These are phyloP conservation scores for Calcarius lapponicus DNA, from an alignment of 2,797 vertebrate genomes.

Conservation along the genomic window DNA sequence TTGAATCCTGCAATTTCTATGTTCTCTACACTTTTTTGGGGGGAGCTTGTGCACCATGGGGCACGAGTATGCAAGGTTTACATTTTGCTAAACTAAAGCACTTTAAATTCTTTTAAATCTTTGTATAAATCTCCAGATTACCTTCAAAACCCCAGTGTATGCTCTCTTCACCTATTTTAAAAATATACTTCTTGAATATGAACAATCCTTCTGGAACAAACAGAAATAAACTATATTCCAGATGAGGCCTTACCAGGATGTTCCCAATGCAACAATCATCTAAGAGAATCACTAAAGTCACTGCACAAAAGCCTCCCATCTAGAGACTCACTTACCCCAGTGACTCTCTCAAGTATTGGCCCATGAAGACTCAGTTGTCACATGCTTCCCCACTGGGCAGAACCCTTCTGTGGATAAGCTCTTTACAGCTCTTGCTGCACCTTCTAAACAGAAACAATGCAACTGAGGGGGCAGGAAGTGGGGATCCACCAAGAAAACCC, in stretches of 20 bases:
- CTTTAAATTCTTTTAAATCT: not conserved
- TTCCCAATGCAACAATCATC: not conserved
- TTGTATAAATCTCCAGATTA: not conserved
- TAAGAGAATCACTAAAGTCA: not conserved
- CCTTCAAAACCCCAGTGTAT: not conserved
- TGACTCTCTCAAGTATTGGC: fast-evolving
- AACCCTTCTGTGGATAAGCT: not conserved
- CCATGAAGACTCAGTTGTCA: not conserved
- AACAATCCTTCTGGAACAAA: not conserved
- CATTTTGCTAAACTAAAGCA: not conserved
- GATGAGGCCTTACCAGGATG: not conserved
- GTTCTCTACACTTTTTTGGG: not conserved
- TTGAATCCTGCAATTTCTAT: not conserved
- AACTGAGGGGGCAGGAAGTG: fast-evolving
- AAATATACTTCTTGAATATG: not conserved
- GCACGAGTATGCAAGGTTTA: not conserved
- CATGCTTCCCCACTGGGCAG: fast-evolving
- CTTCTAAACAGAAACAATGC: not conserved
- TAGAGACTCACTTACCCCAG: not conserved
- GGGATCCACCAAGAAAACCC: not conserved
- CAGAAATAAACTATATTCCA: not conserved
- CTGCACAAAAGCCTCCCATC: not conserved
- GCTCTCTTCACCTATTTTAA: not conserved
- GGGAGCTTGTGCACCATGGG: not conserved
- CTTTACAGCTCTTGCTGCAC: not conserved